phyloP scores from a whole-genome alignment of 2,888 invertebrate species.

The Slavum lentiscoides region DNA sequence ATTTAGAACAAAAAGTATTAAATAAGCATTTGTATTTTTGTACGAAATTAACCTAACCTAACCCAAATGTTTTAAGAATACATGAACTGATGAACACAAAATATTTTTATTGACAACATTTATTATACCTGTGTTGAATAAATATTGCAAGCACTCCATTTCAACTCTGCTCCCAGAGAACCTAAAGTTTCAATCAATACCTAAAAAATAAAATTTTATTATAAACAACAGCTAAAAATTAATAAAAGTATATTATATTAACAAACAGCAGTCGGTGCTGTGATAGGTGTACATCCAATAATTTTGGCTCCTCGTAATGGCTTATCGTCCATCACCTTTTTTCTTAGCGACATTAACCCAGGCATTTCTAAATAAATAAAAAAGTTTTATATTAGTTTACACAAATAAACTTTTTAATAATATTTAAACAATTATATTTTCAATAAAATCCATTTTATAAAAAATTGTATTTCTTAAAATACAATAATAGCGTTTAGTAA shows the following conservation, averaged over 20 bases:
- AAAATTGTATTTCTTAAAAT: too few relatives aligned
- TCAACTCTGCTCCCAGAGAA: slow-evolving; percentile 85
- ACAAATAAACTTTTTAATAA: neutral
- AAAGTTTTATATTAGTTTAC: neutral
- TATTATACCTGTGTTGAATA: slow-evolving; percentile 79
- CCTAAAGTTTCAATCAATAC: slow-evolving; percentile 85
- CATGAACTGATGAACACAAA: neutral
- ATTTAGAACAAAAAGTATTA: neutral
- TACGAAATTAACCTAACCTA: too few relatives aligned
- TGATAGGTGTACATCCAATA: slow-evolving; percentile 97
- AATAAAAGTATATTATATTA: slow-evolving; percentile 58
- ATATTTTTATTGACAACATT: neutral
- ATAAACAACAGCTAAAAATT: slow-evolving; percentile 15
- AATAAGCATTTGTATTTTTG: neutral
- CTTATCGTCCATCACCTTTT: slow-evolving; percentile 89
- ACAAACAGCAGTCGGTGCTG: slow-evolving; percentile 88
- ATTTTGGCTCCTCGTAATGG: slow-evolving; percentile 94
- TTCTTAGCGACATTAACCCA: slow-evolving; percentile 91
- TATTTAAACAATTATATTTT: too few relatives aligned
- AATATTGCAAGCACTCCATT: slow-evolving; percentile 98
- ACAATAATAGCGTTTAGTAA: too few relatives aligned
- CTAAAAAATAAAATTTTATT: slow-evolving; percentile 58
- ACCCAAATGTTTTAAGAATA: too few relatives aligned
- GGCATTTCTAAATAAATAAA: slow-evolving; percentile 79
- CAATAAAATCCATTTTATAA: too few relatives aligned